Evolutionary conservation across 1,140 invertebrate genomes (phyloP).

Genomic region (Eupristina koningsbergeri): DNA sequence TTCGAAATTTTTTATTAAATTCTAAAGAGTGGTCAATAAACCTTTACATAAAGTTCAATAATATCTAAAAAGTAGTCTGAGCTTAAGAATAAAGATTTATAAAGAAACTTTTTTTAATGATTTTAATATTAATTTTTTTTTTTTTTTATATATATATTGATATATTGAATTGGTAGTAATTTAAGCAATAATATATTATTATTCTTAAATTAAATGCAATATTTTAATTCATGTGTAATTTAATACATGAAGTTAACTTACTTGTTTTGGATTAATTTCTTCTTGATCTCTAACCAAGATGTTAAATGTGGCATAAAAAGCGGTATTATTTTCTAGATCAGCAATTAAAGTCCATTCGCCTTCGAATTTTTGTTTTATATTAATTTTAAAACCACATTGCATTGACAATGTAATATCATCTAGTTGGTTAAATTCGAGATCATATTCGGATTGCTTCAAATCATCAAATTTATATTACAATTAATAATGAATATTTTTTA

Average conservation of each 20-base stretch:
- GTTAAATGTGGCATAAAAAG: neutral
- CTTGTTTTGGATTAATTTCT: neutral
- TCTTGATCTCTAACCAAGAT: conserved; percentile 9
- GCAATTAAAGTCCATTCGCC: conserved; percentile 45
- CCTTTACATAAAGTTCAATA: too few relatives aligned
- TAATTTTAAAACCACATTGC: conserved; percentile 42
- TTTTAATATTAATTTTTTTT: too few relatives aligned
- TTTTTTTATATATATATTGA: too few relatives aligned
- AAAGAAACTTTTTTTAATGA: too few relatives aligned
- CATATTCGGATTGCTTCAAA: conserved; percentile 4
- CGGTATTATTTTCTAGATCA: conserved; percentile 36
- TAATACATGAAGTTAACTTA: conserved; percentile 4
- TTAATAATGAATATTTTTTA: neutral
- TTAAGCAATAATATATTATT: too few relatives aligned
- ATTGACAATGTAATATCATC: neutral
- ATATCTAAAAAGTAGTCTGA: too few relatives aligned
- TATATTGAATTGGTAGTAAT: too few relatives aligned
- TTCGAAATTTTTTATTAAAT: too few relatives aligned
- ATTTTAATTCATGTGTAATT: too few relatives aligned
- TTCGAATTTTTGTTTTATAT: neutral
- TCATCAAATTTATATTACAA: neutral
- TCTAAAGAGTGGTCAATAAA: too few relatives aligned
- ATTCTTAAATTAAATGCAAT: too few relatives aligned
- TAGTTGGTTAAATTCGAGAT: neutral
- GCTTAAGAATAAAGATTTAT: too few relatives aligned